Evolutionary conservation across 2,113 vertebrate species (phyloP).

Genomic region (Todiramphus saurophagus): DNA sequence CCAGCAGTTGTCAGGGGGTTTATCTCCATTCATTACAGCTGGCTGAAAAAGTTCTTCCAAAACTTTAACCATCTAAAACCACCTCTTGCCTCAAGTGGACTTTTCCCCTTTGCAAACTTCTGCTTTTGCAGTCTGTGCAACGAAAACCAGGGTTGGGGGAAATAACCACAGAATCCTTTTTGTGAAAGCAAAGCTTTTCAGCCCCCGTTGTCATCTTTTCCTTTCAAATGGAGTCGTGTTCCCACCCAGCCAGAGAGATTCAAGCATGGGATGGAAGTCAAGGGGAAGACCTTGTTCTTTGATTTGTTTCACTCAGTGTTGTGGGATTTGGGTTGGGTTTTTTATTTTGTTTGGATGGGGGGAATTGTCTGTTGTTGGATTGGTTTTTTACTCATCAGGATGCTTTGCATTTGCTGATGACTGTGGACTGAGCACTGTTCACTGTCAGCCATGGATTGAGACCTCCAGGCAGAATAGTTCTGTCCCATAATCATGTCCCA

Average conservation of each 20-base stretch:
- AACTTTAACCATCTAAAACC: background rate
- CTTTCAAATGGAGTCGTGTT: background rate
- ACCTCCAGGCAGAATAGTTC: background rate
- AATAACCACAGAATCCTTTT: background rate
- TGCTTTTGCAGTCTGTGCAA: background rate
- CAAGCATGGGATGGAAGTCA: background rate
- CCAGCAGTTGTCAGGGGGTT: background rate
- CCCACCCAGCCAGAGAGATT: background rate
- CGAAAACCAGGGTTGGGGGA: background rate
- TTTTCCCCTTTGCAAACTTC: background rate
- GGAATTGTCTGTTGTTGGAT: too few relatives aligned
- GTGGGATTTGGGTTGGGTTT: background rate
- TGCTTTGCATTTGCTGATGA: background rate
- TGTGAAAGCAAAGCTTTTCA: background rate
- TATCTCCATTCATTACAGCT: background rate
- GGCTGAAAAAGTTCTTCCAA: background rate
- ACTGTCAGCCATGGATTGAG: background rate
- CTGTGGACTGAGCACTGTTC: background rate
- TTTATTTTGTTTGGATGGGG: too few relatives aligned
- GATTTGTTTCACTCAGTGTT: background rate
- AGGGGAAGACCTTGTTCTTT: constrained; percentile 20
- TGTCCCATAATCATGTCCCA: background rate
- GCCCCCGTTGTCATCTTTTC: background rate
- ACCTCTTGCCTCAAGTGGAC: background rate
- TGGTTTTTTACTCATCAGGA: background rate